These are phyloP conservation scores for Himalopsyche japonica DNA, from an alignment of 2,888 invertebrate genomes.

Conservation along the genomic window DNA sequence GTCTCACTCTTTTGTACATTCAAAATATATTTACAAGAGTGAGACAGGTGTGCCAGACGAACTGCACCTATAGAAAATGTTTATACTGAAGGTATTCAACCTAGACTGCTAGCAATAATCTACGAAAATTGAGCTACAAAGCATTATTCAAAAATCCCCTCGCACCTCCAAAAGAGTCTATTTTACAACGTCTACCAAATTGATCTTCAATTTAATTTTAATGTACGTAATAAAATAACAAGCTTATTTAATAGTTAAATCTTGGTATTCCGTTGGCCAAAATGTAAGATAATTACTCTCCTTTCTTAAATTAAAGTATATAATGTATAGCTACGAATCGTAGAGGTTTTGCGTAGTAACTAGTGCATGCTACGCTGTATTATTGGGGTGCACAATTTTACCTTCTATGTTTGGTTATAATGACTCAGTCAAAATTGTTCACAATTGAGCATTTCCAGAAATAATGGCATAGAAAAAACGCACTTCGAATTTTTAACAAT, in stretches of 20 bases:
- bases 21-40: background rate
- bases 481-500: no score
- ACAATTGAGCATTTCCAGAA: no score
- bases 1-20: background rate
- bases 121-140: background rate
- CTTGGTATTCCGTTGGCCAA: no score
- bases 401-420: background rate
- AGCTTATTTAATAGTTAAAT: no score
- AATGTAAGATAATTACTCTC: background rate
- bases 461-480: no score
- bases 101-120: slow-evolving; percentile 4
- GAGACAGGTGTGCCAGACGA: slow-evolving; percentile 22
- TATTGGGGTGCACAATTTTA: background rate
- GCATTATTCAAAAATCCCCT: no score
- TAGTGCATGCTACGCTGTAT: background rate
- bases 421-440: no score
- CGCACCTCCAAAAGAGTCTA: no score
- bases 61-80: background rate
- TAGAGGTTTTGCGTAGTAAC: background rate
- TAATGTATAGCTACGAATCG: background rate
- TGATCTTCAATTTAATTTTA: no score
- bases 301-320: background rate
- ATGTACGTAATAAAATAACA: no score
- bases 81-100: slow-evolving; percentile 3
- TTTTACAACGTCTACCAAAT: no score